phyloP scores from a whole-genome alignment of 2,797 vertebrate species.

The Fratercula arctica region DNA sequence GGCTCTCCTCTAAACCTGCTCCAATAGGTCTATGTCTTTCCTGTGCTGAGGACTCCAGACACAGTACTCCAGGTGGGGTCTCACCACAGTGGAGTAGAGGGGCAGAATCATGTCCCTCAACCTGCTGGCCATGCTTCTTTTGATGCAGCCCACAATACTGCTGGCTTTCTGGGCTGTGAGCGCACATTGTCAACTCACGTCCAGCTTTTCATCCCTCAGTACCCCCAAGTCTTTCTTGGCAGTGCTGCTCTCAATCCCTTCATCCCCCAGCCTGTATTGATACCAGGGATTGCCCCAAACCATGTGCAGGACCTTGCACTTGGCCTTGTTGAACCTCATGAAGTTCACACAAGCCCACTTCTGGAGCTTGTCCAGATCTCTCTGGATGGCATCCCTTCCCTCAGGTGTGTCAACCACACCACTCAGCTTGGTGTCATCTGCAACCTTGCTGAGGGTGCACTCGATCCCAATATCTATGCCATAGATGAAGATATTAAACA shows the following conservation, averaged over 20 bases:
- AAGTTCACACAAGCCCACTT: background rate
- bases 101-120: background rate
- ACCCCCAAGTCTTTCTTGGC: background rate
- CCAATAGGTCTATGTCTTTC: background rate
- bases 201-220: background rate
- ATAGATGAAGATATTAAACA: background rate
- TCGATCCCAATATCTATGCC: background rate
- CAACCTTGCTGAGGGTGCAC: background rate
- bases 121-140: fast-evolving
- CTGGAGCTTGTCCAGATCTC: background rate
- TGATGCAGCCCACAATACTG: too few relatives aligned
- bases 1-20: fast-evolving
- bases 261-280: background rate
- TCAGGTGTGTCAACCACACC: background rate
- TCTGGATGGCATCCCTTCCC: background rate
- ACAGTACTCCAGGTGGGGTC: background rate
- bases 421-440: background rate
- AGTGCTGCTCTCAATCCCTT: background rate
- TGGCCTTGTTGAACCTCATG: background rate
- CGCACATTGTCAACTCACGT: background rate
- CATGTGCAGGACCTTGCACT: background rate
- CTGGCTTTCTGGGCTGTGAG: background rate
- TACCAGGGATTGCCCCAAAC: fast-evolving
- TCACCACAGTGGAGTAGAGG: background rate
- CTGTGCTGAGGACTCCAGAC: background rate